Percentiles rank a stretch among this genome's conserved stretches.
phyloP scores from a whole-genome alignment of 2,113 vertebrate genomes.

The Parotia lawesii region DNA sequence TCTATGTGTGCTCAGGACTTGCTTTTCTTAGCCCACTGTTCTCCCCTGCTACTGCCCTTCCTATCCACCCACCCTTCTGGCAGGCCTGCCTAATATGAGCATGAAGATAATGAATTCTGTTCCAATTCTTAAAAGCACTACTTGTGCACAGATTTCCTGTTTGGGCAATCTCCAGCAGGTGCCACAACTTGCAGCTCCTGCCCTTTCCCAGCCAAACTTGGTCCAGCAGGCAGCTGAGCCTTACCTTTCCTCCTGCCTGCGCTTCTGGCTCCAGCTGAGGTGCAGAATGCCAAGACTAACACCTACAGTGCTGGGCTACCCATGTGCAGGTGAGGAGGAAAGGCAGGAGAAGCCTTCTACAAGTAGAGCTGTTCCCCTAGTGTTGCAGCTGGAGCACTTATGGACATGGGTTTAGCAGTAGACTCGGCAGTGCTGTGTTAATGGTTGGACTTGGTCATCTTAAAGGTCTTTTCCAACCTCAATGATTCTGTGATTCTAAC shows the following conservation, averaged over 20 bases:
- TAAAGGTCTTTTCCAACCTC: not conserved
- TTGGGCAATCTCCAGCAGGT: not conserved
- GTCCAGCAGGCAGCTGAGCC: not conserved
- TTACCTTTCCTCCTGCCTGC: not conserved
- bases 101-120: not conserved
- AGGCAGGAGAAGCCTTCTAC: not conserved
- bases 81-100: not conserved
- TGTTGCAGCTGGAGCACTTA: not conserved
- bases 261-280: not conserved
- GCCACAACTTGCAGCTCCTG: not conserved
- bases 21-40: not conserved
- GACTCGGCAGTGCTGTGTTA: fast-evolving
- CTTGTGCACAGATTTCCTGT: not conserved
- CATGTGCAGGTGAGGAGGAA: not conserved
- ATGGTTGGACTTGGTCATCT: not conserved
- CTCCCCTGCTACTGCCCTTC: not conserved
- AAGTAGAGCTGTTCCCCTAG: not conserved
- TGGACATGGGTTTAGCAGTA: not conserved
- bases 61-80: not conserved
- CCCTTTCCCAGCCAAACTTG: not conserved
- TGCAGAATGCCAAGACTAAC: not conserved
- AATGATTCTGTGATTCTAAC: not conserved
- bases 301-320: not conserved
- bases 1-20: not conserved
- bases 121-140: not conserved